Percentiles rank a stretch among this genome's conserved stretches.
Conservation (phyloP, 1,140 invertebrate species). For the Drosophila mojavensis region DNA sequence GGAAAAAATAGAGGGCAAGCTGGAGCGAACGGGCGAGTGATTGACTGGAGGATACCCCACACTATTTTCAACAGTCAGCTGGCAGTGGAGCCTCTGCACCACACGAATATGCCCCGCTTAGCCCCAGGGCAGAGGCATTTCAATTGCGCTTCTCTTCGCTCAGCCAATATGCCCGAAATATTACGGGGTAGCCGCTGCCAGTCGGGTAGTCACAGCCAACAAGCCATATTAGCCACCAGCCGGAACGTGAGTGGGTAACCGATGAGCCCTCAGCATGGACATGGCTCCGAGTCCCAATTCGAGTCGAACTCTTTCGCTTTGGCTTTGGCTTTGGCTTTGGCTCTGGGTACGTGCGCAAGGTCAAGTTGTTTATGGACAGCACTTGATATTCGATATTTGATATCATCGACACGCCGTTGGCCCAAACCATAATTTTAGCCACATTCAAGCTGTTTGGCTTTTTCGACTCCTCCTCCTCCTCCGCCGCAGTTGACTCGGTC, state of each 20-base stretch:
- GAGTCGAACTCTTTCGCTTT: background rate
- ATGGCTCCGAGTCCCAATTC: constrained; percentile 2
- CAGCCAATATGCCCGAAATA: constrained; percentile 50
- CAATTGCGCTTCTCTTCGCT: constrained; percentile 57
- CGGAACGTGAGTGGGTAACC: constrained; percentile 78
- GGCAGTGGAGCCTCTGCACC: too few species aligned
- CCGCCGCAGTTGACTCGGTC: constrained; percentile 15
- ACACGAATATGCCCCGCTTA: too few species aligned
- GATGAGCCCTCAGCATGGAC: constrained; percentile 54
- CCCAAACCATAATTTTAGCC: constrained; percentile 33
- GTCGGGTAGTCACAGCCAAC: constrained; percentile 17
- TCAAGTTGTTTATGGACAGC: constrained; percentile 79
- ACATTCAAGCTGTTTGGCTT: constrained; percentile 22
- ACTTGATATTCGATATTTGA: constrained; percentile 78
- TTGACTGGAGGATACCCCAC: background rate
- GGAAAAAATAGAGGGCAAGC: background rate
- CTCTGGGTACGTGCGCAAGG: constrained; percentile 70
- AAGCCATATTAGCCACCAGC: constrained; percentile 71
- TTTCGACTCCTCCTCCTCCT: constrained; percentile 9
- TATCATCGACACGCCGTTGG: constrained; percentile 59
- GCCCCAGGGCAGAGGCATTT: constrained; percentile 48
- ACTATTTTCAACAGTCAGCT: too few species aligned
- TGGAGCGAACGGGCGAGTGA: background rate
- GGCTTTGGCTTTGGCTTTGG: background rate
- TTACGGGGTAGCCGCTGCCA: background rate